Evolutionary conservation across 1,140 invertebrate genomes (phyloP).

Genomic region (Cydia fagiglandana): DNA sequence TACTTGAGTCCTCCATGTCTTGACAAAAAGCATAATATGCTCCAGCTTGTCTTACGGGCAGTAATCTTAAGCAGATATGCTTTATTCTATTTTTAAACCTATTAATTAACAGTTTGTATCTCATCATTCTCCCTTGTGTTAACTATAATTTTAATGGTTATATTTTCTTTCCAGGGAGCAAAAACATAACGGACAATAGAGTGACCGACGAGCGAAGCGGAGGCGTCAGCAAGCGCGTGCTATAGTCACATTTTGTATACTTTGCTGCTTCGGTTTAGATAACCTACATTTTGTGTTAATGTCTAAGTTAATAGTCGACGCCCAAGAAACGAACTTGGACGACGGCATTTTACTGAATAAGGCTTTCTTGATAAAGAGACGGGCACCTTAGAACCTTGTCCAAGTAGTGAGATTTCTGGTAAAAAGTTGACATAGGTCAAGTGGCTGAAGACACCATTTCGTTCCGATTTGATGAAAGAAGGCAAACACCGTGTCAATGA

Average conservation of each 20-base stretch:
- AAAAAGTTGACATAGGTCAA: too few species aligned
- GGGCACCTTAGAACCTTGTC: too few species aligned
- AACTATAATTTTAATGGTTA: constrained; percentile 16
- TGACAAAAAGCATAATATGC: too few species aligned
- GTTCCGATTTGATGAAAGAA: not conserved
- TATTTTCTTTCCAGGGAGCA: constrained; percentile 56
- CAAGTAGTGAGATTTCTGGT: too few species aligned
- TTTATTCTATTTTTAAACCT: too few species aligned
- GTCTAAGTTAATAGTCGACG: not conserved
- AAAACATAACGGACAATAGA: constrained; percentile 72
- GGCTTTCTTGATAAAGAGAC: not conserved
- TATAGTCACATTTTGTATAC: constrained; percentile 55
- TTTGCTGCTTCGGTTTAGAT: constrained; percentile 3
- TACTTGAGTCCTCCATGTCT: too few species aligned
- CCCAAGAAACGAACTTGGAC: not conserved
- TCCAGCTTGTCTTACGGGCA: too few species aligned
- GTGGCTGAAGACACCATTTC: too few species aligned
- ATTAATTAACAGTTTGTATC: not conserved
- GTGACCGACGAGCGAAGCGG: constrained; percentile 56
- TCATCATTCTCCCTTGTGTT: not conserved
- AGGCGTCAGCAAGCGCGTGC: constrained; percentile 54
- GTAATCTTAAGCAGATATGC: too few species aligned
- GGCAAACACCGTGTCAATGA: not conserved
- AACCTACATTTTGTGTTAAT: not conserved
- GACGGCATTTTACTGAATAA: constrained; percentile 15